Percentiles rank a stretch among this genome's conserved stretches.
Evolutionary conservation across 2,888 invertebrate genomes (phyloP).

Genomic region (Campaea margaritaria): DNA sequence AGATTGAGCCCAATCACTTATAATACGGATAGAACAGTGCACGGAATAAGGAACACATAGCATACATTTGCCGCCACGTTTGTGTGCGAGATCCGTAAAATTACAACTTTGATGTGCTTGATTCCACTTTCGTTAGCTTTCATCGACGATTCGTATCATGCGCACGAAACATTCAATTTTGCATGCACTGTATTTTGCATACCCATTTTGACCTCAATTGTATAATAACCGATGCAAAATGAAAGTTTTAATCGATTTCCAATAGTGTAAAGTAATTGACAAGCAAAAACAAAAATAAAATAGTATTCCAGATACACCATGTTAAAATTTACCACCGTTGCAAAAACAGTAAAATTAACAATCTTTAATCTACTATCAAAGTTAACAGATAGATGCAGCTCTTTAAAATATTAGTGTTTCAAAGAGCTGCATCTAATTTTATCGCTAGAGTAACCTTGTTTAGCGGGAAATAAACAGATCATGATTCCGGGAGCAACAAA

Average conservation of each 20-base stretch:
- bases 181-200: slow-evolving; percentile 33
- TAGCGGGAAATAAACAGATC: too few species aligned
- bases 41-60: slow-evolving; percentile 30
- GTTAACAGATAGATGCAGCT: too few species aligned
- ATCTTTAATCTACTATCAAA: too few species aligned
- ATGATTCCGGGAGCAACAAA: too few species aligned
- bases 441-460: too few species aligned
- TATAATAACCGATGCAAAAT: slow-evolving; percentile 33
- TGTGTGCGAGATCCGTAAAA: slow-evolving; percentile 38
- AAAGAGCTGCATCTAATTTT: too few species aligned
- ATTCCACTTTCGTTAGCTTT: slow-evolving; percentile 41
- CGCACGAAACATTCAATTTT: slow-evolving; percentile 40
- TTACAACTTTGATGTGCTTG: slow-evolving; percentile 34
- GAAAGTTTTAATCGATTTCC: slow-evolving; percentile 20
- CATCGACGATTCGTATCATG: slow-evolving; percentile 40
- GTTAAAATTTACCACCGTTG: slow-evolving; percentile 16
- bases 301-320: slow-evolving; percentile 18
- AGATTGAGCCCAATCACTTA: slow-evolving; percentile 15
- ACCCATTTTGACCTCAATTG: slow-evolving; percentile 25
- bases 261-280: slow-evolving; percentile 11
- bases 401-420: too few species aligned
- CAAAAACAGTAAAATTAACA: neutral
- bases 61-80: slow-evolving; percentile 38
- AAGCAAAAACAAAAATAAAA: slow-evolving; percentile 5
- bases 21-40: slow-evolving; percentile 20